phyloP scores from a whole-genome alignment of 2,888 invertebrate species.

The Oscheius sp. region DNA sequence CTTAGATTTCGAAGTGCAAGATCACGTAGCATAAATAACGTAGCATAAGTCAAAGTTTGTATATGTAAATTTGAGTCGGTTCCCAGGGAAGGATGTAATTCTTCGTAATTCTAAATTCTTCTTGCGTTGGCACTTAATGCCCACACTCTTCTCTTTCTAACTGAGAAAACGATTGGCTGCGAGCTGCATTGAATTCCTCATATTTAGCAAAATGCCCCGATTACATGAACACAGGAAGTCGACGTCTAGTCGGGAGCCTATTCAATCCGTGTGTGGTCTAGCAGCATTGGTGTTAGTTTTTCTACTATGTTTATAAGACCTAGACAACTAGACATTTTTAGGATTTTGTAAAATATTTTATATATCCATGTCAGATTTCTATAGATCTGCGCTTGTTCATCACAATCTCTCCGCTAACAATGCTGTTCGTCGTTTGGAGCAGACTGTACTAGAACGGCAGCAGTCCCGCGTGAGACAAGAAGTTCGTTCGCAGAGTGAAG shows the following conservation, averaged over 20 bases:
- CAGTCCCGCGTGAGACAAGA: constrained; percentile 4
- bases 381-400: constrained; percentile 20
- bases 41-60: too few species aligned
- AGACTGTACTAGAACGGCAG: constrained; percentile 12
- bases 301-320: too few species aligned
- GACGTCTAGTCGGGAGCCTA: neutral
- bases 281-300: too few species aligned
- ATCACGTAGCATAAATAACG: too few species aligned
- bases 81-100: too few species aligned
- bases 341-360: neutral
- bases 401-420: constrained; percentile 13
- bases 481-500: constrained; percentile 2
- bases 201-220: constrained; percentile 4
- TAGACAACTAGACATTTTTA: neutral
- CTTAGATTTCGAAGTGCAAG: too few species aligned
- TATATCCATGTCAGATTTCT: constrained; percentile 16
- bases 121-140: neutral
- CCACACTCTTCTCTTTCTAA: neutral
- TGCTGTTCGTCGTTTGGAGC: constrained; percentile 12
- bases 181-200: neutral
- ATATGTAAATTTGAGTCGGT: too few species aligned
- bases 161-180: constrained; percentile 26
- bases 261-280: neutral
- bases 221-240: constrained; percentile 18
- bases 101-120: neutral